Evolutionary conservation across 2,888 invertebrate species (phyloP), one percentile per base, ranked within the genome.

Genomic region (Calameuta filiformis): DNA sequence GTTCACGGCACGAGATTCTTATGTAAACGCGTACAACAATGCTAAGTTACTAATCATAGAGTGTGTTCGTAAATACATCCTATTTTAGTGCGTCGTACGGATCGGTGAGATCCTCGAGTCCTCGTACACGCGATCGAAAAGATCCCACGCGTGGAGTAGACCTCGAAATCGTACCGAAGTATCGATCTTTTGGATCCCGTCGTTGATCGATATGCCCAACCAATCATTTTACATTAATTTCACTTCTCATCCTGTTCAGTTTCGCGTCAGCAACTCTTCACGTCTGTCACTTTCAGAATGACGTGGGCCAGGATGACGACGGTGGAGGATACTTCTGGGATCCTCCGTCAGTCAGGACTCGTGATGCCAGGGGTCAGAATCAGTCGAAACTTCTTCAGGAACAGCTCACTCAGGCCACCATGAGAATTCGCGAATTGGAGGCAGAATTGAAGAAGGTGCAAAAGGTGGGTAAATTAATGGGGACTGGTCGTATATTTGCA

Each of bases 241-340:
- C 4, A 1, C 2, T 23, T 23, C 56, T 3, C 23, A 23, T 23
- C 23, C 23, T 23, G 23, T 56, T 9, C 9, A 56, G 9, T 23
- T 56, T 56, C 23, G 2, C 23, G 56, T 56, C 9, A 23, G 23
- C 56, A 23, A 56, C 56, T 56, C 9, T 9, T 56, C 6, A 23
- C 56, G 56, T 56, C 56, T 9, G 56, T 56, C 56, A 9, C 6
- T 56, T 87, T 9, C 83, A 90, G 90, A 86, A 86, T 74, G 88
- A 87, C 69, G 79, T 69, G 6, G 79, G 79, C 11, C 84, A 86
- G 9, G 83, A 85, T 77, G 89, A 90, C 30, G 89, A 87, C 1
- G 84, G 84, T 33, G 88, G 85, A 35, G 87, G 83, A 15, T 89
- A 90, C 79, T 91, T 91, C 82, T 91, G 91, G 91, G 91, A 91